These are phyloP conservation scores for Petrolisthes cinctipes DNA, from an alignment of 2,888 invertebrate genomes.

Conservation along the genomic window DNA sequence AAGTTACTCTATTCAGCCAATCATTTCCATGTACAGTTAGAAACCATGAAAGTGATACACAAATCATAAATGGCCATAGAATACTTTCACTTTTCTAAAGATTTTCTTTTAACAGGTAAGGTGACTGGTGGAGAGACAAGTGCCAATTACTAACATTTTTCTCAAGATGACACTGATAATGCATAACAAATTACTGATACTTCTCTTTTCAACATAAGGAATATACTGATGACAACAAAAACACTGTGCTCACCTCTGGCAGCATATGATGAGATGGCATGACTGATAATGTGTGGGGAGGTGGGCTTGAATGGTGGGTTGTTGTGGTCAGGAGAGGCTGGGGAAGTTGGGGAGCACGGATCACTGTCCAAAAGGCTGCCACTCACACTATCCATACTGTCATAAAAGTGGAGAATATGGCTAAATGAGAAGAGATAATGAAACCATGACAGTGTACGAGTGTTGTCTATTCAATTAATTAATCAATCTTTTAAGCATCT, in stretches of 20 bases:
- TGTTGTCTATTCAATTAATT: neutral
- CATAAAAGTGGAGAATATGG: neutral
- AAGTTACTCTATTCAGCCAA: neutral
- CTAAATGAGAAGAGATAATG: neutral
- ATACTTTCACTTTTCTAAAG: neutral
- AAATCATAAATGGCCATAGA: too few species aligned
- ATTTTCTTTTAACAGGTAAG: too few species aligned
- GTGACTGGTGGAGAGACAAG: too few species aligned
- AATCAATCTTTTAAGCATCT: neutral
- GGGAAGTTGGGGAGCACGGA: slow-evolving; percentile 88
- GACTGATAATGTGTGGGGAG: slow-evolving; percentile 74
- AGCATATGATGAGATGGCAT: slow-evolving; percentile 71
- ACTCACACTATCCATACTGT: slow-evolving; percentile 91
- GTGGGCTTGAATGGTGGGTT: slow-evolving; percentile 69
- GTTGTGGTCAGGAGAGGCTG: slow-evolving; percentile 76
- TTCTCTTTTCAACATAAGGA: neutral
- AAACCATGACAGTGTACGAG: neutral
- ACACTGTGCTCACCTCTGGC: slow-evolving; percentile 33
- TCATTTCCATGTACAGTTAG: too few species aligned
- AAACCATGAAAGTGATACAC: too few species aligned
- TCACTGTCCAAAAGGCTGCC: slow-evolving; percentile 93
- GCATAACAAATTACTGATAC: neutral
- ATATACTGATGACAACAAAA: neutral
- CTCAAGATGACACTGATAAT: neutral
- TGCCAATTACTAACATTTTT: too few species aligned